Base-by-base conservation (phyloP, 2,888 invertebrate genomes). In the Dolichopus griseipennis region DNA sequence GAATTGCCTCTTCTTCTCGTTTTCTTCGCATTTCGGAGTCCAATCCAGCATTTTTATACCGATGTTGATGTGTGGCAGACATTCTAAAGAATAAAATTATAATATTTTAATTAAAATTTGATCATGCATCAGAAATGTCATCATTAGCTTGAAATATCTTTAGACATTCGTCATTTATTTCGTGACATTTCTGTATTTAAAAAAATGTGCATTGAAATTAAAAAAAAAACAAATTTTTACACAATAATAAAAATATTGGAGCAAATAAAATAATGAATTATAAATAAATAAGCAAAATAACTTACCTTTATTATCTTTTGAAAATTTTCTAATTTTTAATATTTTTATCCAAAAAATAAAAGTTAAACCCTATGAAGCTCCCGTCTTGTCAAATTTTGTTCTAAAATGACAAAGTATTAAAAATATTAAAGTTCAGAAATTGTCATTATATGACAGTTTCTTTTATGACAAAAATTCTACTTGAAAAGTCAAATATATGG, bases 1-100 rank as follows among this genome's bases (percentile, higher is more conserved):
- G 97, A 37, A 98, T 92, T 34, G 97, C 97, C 81, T 97, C 97
- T 77, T 98, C 97, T 80, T 97, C 97, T 63, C 97, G 85, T 62
- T 97, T 85, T 67, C 97, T 87, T 66, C 97, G 86, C 75, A 97
- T 84, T 82, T 97, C 97, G 6, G 94, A 92, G 82, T 96, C 95
- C 74, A 95, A 83, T 2, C 93, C 95, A 72, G 89, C 88, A 85
- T 96, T 96, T 88, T 97, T 97, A 80, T 97, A 97, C 75, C 95
- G 90, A 83, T 92, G 90, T 80, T 92, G 93, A 80, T 93, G 93
- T 73, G 87, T 90, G 72, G 88, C 88, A 76, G 92, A 92, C 93
- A 93, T 93, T 41, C 72, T 72, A 65, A 43, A 43, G 20, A 64
- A 61, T 2, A 66, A 63, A 12, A 37, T 27, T 64, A 62, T 6